Conservation (phyloP, 1,140 invertebrate genomes). For the Panagrolaimus sp. region DNA sequence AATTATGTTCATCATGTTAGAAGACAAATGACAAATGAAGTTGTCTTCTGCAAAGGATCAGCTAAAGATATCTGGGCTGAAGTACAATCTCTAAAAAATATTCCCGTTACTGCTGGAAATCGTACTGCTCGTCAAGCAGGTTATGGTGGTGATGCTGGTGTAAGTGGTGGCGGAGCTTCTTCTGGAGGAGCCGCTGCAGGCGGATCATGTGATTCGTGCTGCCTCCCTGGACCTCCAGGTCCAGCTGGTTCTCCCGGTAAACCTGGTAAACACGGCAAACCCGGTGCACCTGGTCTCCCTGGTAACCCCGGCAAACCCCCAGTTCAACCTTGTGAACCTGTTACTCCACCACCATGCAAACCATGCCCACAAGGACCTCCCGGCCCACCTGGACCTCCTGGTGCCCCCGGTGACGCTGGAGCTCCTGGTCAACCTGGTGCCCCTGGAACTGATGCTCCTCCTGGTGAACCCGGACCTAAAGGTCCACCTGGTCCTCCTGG, state of each 20-base stretch:
- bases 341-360: slow-evolving; percentile 47
- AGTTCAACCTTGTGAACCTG: slow-evolving; percentile 41
- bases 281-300: slow-evolving; percentile 33
- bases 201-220: slow-evolving; percentile 48
- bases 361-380: slow-evolving; percentile 42
- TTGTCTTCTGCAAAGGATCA: slow-evolving; percentile 53
- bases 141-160: slow-evolving; percentile 41
- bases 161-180: slow-evolving; percentile 25
- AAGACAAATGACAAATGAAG: slow-evolving; percentile 46
- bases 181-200: slow-evolving; percentile 41
- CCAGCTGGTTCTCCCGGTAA: slow-evolving; percentile 29
- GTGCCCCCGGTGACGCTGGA: slow-evolving; percentile 36
- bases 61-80: slow-evolving; percentile 55
- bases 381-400: slow-evolving; percentile 18
- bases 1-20: slow-evolving; percentile 49
- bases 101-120: slow-evolving; percentile 31
- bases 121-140: slow-evolving; percentile 52
- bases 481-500: slow-evolving; percentile 42
- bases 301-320: slow-evolving; percentile 43
- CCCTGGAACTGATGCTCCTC: slow-evolving; percentile 39
- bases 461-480: slow-evolving; percentile 29
- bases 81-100: slow-evolving; percentile 41
- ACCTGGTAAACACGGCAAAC: slow-evolving; percentile 25
- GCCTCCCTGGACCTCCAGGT: slow-evolving; percentile 41
- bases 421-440: slow-evolving; percentile 41